Percentiles rank a stretch among this genome's conserved stretches.
Conservation (phyloP, 2,113 vertebrate species). For the Carlito syrichta region DNA sequence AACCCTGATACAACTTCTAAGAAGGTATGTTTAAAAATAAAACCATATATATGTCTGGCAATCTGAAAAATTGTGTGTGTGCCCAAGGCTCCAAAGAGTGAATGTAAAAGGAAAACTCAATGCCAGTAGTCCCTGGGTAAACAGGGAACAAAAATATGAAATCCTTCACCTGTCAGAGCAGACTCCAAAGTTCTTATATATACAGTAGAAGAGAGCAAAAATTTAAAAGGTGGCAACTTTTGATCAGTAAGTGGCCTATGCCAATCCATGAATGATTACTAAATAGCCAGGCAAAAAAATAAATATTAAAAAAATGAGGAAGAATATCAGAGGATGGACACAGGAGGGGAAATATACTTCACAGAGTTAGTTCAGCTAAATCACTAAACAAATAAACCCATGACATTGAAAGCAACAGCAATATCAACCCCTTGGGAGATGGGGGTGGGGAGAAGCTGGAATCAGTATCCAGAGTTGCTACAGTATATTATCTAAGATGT, state of each 20-base stretch:
- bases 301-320: neutral
- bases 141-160: neutral
- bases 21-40: neutral
- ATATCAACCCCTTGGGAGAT: neutral
- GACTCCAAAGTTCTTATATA: neutral
- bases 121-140: neutral
- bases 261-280: neutral
- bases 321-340: neutral
- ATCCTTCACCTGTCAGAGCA: neutral
- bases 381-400: neutral
- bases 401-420: neutral
- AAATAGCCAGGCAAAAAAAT: neutral
- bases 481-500: neutral
- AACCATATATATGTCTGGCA: neutral
- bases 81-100: neutral
- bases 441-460: neutral
- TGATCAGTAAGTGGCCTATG: neutral
- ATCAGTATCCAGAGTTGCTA: neutral
- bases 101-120: neutral
- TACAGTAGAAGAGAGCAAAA: neutral
- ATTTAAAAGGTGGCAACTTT: neutral
- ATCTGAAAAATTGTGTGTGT: neutral
- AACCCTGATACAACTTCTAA: neutral
- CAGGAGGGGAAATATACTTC: neutral
- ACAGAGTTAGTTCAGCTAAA: constrained; percentile 8